Conservation (phyloP, 37 sponge, comb jelly and placozoan genomes). For the Tethya wilhelma region DNA sequence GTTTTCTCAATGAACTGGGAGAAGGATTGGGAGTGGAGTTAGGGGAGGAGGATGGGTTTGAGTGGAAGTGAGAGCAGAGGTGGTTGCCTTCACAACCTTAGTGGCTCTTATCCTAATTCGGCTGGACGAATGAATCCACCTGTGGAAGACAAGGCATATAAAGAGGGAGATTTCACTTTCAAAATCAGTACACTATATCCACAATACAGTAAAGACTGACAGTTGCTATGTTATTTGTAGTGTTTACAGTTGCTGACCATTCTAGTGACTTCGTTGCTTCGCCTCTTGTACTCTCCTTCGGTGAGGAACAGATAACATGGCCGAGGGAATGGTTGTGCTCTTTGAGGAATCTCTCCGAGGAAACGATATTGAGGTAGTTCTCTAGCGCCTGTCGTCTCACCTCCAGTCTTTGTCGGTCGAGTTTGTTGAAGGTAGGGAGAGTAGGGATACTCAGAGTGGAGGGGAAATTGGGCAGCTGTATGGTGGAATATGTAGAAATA, state of each 20-base stretch:
- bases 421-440: conserved; percentile 51
- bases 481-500: not conserved
- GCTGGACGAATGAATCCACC: conserved; percentile 1
- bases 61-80: not conserved
- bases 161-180: not conserved
- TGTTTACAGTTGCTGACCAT: conserved; percentile 47
- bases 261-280: conserved; percentile 44
- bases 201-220: not conserved
- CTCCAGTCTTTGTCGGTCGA: conserved; percentile 53
- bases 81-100: too few relatives aligned
- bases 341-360: conserved; percentile 32
- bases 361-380: conserved; percentile 39
- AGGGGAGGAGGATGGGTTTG: not conserved
- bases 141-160: not conserved
- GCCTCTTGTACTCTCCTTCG: conserved; percentile 25
- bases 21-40: not conserved
- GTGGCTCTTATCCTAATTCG: too few relatives aligned
- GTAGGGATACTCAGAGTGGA: conserved; percentile 22
- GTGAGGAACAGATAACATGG: conserved; percentile 49
- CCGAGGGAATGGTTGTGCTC: conserved; percentile 26
- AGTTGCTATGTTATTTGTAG: not conserved
- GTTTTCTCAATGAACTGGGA: not conserved
- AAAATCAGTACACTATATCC: too few relatives aligned
- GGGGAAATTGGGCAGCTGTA: conserved; percentile 39
- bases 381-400: conserved; percentile 40